Base-by-base conservation (phyloP, 2,113 vertebrate species). In the Trinectes maculatus region DNA sequence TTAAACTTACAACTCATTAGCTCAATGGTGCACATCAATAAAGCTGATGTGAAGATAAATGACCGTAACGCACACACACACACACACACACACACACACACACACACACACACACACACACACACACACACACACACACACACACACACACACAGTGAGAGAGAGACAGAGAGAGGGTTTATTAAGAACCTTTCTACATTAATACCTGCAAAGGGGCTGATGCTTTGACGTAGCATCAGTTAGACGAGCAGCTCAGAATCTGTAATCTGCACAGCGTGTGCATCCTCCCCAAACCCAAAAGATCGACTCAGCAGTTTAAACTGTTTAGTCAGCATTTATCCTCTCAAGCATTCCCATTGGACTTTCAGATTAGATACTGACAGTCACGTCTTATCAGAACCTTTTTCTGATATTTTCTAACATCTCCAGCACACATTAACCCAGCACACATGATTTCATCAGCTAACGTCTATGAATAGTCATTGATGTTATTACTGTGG, bases 321-420 rank as follows among this genome's bases (percentile, higher is more conserved):
- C n/a, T 39, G 69, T 51, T 10, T 31, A 51, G 13, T 89, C 72
- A 80, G 75, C 48, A 44, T 68, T 46, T 15, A 44, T 63, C 37
- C 24, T 46, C 29, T 54, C 9, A n/a, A 39, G 61, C 43, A 37
- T 77, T 67, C 56, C 56, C 57, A 8, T 33, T 71, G 53, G 68
- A 81, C 60, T 63, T 61, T 61, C n/a, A 49, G n/a, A 66, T 71
- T 55, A 67, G 58, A 59, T 58, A 79, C 64, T 73, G 74, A 25
- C 33, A 53, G 52, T 56, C 48, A 46, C 15, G 52, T 58, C 58
- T 42, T n/a, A 36, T 46, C n/a, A 62, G 18, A 33, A 16, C 3
- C 16, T 31, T 34, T 24, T 28, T 55, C 18, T 6, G 2, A n/a
- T n/a, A n/a, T 26, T 62, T 47, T 47, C 25, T 55, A 47, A 11